Percentiles rank a stretch among this genome's conserved stretches.
Conservation (phyloP, 2,113 vertebrate genomes). For the Leptobrachium ailaonicum region DNA sequence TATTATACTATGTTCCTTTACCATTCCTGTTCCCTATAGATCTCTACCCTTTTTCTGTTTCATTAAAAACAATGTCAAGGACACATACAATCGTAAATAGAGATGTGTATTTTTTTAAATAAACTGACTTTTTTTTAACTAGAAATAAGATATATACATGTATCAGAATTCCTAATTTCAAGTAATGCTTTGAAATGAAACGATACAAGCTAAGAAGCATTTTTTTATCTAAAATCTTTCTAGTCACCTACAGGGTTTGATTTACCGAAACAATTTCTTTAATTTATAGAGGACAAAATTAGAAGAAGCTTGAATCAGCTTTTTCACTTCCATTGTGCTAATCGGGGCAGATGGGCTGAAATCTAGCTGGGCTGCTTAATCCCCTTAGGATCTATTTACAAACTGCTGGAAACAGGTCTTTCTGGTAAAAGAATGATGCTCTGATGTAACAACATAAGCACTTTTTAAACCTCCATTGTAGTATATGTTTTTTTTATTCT, state of each 20-base stretch:
- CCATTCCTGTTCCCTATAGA: too few relatives aligned
- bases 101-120: too few relatives aligned
- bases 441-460: constrained; percentile 29
- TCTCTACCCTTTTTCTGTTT: too few relatives aligned
- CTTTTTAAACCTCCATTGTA: neutral
- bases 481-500: too few relatives aligned
- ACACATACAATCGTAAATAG: too few relatives aligned
- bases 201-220: constrained; percentile 3
- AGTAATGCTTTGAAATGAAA: neutral
- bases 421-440: constrained; percentile 23
- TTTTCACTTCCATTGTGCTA: constrained; percentile 15
- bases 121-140: too few relatives aligned
- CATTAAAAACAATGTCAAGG: too few relatives aligned
- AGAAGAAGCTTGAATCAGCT: constrained; percentile 38
- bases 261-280: constrained; percentile 22
- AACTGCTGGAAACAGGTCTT: constrained; percentile 23
- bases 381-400: constrained; percentile 39
- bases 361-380: constrained; percentile 34
- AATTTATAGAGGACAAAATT: constrained; percentile 40
- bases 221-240: neutral
- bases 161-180: too few relatives aligned
- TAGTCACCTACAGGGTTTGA: constrained; percentile 18
- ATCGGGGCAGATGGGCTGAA: constrained; percentile 44
- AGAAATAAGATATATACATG: too few relatives aligned
- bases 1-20: too few relatives aligned